A percentile compares a stretch with the other conserved stretches of the same genome.
phyloP scores from a whole-genome alignment of 1,140 invertebrate genomes.

The Euwallacea similis region DNA sequence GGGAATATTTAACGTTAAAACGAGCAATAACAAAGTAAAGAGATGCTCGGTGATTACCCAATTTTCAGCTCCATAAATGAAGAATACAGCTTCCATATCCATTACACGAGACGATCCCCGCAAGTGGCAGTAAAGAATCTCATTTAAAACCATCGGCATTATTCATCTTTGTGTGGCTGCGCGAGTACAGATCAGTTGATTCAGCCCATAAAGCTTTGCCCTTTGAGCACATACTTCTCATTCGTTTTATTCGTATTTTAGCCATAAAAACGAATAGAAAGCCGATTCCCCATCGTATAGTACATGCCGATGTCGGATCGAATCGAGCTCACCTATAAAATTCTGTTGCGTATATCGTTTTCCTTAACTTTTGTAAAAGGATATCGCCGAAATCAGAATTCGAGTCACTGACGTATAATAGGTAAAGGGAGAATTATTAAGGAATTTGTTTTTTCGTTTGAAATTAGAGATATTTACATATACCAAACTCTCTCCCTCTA shows the following conservation, averaged over 20 bases:
- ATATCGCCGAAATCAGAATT: constrained; percentile 11
- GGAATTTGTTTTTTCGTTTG: too few relatives aligned
- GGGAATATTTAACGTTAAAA: background rate
- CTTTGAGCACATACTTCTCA: constrained; percentile 24
- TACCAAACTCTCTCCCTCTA: too few relatives aligned
- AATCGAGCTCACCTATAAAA: constrained; percentile 20
- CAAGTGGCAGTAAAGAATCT: constrained; percentile 8
- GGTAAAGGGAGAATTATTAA: too few relatives aligned
- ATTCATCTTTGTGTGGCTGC: constrained; percentile 10
- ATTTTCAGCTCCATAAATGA: background rate
- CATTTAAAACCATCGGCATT: constrained; percentile 10
- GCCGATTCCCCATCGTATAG: constrained; percentile 15
- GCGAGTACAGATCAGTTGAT: constrained; percentile 21
- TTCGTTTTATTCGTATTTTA: constrained; percentile 27
- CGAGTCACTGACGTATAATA: background rate
- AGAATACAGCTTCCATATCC: background rate
- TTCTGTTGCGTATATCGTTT: constrained; percentile 24
- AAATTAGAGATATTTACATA: too few relatives aligned
- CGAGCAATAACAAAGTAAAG: background rate
- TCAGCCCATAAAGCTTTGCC: constrained; percentile 26
- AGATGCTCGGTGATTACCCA: background rate
- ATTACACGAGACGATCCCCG: too few relatives aligned
- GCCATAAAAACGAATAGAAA: constrained; percentile 19
- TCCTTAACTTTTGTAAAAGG: constrained; percentile 11
- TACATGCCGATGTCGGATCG: constrained; percentile 15